phyloP scores from a whole-genome alignment of 2,797 vertebrate genomes.

The Rallus crepitans region DNA sequence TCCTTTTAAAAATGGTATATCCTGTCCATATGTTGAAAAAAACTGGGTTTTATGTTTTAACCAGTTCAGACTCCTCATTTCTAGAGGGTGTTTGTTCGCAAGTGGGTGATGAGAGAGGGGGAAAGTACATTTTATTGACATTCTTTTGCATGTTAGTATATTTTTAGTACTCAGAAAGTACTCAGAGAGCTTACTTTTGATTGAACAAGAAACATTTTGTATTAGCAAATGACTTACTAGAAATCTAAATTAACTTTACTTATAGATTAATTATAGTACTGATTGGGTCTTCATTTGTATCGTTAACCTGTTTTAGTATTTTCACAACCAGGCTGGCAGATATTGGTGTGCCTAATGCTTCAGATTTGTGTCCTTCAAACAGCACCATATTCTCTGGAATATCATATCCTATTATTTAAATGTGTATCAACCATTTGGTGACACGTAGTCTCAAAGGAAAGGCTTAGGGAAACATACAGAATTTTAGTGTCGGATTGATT shows the following conservation, averaged over 20 bases:
- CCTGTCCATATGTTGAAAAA: not conserved
- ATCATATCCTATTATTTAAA: not conserved
- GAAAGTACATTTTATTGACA: not conserved
- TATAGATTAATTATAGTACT: not conserved
- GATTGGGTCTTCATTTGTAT: not conserved
- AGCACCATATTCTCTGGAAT: not conserved
- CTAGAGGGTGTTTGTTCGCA: not conserved
- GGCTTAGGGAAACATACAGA: not conserved
- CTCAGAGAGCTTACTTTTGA: not conserved
- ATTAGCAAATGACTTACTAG: not conserved
- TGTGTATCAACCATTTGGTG: not conserved
- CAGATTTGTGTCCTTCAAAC: not conserved
- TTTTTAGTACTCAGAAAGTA: not conserved
- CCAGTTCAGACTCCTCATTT: not conserved
- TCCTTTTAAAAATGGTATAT: not conserved
- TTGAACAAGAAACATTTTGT: not conserved
- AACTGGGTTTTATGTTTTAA: not conserved
- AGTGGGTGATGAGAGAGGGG: not conserved
- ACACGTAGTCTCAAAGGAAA: not conserved
- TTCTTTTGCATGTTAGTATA: not conserved
- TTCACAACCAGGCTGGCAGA: not conserved
- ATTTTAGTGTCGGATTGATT: not conserved
- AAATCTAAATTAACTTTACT: not conserved
- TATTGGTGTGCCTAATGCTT: not conserved
- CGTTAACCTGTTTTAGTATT: not conserved